Conservation (phyloP, 2,888 invertebrate genomes). For the Sinhomidia bicolor region DNA sequence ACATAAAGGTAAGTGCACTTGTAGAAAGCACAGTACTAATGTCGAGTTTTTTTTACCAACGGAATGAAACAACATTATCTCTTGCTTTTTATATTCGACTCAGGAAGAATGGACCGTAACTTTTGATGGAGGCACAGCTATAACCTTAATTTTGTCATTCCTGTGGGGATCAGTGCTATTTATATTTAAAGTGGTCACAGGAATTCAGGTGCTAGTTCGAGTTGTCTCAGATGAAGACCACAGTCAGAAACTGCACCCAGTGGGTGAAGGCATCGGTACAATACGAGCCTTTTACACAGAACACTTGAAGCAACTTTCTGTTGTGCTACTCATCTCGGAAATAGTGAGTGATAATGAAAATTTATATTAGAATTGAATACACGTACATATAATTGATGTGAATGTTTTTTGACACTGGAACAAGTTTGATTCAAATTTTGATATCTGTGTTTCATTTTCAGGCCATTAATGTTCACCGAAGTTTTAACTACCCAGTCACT, state of each 20-base stretch:
- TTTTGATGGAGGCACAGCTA: conserved; percentile 63
- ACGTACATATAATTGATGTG: neutral
- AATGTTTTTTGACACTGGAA: no score
- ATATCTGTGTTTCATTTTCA: conserved; percentile 21
- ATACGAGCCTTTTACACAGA: conserved; percentile 66
- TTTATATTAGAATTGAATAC: neutral
- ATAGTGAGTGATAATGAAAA: conserved; percentile 48
- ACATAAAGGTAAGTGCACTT: conserved; percentile 36
- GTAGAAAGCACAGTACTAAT: no score
- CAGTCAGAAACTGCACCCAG: conserved; percentile 62
- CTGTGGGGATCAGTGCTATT: conserved; percentile 74
- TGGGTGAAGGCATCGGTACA: conserved; percentile 60
- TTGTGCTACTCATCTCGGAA: conserved; percentile 70
- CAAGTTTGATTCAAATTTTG: no score
- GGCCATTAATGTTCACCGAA: conserved; percentile 69
- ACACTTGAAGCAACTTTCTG: conserved; percentile 65
- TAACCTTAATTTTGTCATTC: conserved; percentile 74
- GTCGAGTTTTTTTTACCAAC: no score
- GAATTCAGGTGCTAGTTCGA: conserved; percentile 55
- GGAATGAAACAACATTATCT: no score
- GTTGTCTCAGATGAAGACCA: conserved; percentile 58
- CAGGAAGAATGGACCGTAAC: conserved; percentile 70
- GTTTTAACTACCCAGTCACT: conserved; percentile 67
- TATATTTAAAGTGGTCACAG: conserved; percentile 64
- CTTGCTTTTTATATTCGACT: no score